phyloP scores from a whole-genome alignment of 1,140 invertebrate species.

The Platyura marginata region DNA sequence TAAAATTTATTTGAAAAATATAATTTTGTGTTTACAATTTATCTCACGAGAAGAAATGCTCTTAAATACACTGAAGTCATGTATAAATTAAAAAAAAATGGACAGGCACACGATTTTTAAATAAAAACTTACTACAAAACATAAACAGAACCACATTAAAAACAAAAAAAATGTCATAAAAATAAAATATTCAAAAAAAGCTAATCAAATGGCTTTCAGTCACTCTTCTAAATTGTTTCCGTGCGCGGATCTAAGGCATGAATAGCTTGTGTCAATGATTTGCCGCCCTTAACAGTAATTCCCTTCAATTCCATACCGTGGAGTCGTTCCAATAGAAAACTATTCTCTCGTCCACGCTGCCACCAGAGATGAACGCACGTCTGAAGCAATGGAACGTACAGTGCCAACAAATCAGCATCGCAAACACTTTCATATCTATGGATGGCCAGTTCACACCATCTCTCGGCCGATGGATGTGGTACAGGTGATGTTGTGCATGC shows the following conservation, averaged over 20 bases:
- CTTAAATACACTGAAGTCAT: too few species aligned
- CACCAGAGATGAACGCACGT: slow-evolving; percentile 41
- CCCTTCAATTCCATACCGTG: slow-evolving; percentile 35
- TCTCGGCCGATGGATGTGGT: slow-evolving; percentile 34
- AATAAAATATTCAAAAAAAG: too few species aligned
- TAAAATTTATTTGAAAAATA: too few species aligned
- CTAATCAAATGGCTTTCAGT: too few species aligned
- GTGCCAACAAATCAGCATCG: slow-evolving; percentile 39
- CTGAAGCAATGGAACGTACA: slow-evolving; percentile 51
- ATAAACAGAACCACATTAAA: too few species aligned
- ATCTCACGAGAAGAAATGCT: too few species aligned
- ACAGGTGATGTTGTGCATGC: slow-evolving; percentile 27
- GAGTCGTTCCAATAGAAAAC: slow-evolving; percentile 35
- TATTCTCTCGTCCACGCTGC: slow-evolving; percentile 39
- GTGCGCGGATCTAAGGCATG: slow-evolving; percentile 27
- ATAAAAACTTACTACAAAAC: too few species aligned
- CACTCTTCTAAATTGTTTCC: slow-evolving; percentile 13
- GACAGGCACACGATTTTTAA: too few species aligned
- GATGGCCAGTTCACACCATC: slow-evolving; percentile 49
- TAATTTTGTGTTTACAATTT: too few species aligned
- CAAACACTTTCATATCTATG: slow-evolving; percentile 41
- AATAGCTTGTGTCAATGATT: slow-evolving; percentile 35
- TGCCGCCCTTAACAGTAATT: slow-evolving; percentile 34
- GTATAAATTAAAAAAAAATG: too few species aligned
- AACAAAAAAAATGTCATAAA: too few species aligned